These are phyloP conservation scores for Microplitis manilae DNA, from an alignment of 2,888 invertebrate species.

Conservation along the genomic window DNA sequence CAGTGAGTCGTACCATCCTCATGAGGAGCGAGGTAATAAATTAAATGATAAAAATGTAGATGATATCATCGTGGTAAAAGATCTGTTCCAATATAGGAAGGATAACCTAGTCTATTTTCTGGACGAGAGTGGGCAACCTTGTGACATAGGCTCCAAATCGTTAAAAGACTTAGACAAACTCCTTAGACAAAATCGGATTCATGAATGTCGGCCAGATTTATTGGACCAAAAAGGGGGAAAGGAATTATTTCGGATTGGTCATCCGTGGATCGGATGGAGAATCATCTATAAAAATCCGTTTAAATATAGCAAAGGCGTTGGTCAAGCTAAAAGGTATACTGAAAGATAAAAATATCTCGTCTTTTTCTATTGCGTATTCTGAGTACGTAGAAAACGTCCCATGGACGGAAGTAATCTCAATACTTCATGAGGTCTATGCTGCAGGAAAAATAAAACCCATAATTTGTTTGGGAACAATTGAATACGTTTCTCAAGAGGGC, in stretches of 20 bases:
- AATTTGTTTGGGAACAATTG: constrained; percentile 8
- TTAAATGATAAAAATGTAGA: too few species aligned
- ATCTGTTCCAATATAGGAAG: constrained; percentile 19
- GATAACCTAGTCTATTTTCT: constrained; percentile 31
- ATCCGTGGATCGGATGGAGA: not conserved
- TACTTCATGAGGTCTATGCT: not conserved
- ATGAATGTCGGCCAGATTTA: not conserved
- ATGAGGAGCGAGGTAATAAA: not conserved
- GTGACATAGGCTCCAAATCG: not conserved
- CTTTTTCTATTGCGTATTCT: not conserved
- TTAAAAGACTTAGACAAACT: not conserved
- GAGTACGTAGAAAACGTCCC: not conserved
- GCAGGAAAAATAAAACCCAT: not conserved
- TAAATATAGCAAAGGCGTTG: not conserved
- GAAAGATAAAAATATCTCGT: not conserved
- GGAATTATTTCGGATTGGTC: not conserved
- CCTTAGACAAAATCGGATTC: not conserved
- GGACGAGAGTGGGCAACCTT: not conserved
- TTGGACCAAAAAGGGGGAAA: not conserved
- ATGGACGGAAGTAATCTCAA: not conserved
- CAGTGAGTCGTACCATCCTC: not conserved
- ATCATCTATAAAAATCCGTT: not conserved
- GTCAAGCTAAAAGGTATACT: not conserved
- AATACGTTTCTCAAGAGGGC: not conserved
- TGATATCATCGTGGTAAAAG: not conserved